A percentile compares a stretch with the other conserved stretches of the same genome.
phyloP scores from a whole-genome alignment of 53 echinoderm and acorn worm species.

The Antedon mediterranea region DNA sequence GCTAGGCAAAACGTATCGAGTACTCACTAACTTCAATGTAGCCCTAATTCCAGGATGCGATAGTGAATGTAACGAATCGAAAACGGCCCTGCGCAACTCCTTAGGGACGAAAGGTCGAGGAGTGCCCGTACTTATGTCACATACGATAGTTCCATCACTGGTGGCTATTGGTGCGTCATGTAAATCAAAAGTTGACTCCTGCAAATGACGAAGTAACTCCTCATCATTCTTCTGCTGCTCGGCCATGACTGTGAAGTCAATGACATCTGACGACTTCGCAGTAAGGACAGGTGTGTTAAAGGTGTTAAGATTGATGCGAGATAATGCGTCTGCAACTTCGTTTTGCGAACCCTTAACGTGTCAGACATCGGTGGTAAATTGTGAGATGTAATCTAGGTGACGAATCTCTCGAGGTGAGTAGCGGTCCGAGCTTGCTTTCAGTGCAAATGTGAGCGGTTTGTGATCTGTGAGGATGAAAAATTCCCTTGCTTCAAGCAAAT shows the following conservation, averaged over 20 bases:
- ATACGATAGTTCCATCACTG: not conserved
- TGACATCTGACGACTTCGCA: no score
- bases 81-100: not conserved
- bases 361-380: slow-evolving; percentile 1
- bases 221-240: no score
- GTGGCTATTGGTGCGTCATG: no score
- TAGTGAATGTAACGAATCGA: no score
- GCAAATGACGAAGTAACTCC: no score
- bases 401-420: slow-evolving; percentile 11
- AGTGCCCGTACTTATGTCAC: not conserved
- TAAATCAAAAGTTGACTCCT: no score
- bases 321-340: slow-evolving; percentile 15
- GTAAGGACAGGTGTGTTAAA: no score
- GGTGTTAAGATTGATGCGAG: not conserved
- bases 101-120: not conserved
- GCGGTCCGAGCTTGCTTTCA: not conserved
- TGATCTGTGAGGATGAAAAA: slow-evolving; percentile 17
- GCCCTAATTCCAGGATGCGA: no score
- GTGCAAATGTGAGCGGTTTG: slow-evolving; percentile 3
- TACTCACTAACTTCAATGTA: no score
- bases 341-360: slow-evolving; percentile 14
- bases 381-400: slow-evolving; percentile 6
- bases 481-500: slow-evolving; percentile 10
- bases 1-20: no score
- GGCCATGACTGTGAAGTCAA: no score